phyloP scores from a whole-genome alignment of 2,113 vertebrate genomes.

The Calyptomena viridis region DNA sequence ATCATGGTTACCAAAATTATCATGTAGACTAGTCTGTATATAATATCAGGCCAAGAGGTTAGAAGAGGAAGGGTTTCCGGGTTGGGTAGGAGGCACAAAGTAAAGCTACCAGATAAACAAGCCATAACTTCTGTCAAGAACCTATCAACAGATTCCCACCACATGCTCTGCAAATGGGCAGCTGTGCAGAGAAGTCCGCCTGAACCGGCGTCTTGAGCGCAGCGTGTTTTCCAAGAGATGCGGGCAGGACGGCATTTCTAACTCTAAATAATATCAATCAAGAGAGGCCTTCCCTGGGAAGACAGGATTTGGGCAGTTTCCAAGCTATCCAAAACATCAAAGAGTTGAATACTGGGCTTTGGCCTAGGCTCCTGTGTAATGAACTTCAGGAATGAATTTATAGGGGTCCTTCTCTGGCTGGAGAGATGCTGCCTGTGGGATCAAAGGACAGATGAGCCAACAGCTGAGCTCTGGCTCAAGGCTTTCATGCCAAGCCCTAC shows the following conservation, averaged over 20 bases:
- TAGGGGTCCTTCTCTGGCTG: background rate
- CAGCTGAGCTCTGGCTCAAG: background rate
- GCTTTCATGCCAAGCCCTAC: background rate
- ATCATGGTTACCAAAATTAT: constrained; percentile 49
- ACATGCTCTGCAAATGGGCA: background rate
- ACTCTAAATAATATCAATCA: constrained; percentile 57
- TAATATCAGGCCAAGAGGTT: constrained; percentile 49
- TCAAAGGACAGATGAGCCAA: background rate
- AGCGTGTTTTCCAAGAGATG: background rate
- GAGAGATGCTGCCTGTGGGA: background rate
- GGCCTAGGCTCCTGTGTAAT: background rate
- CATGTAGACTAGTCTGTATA: constrained; percentile 8
- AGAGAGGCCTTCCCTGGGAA: background rate
- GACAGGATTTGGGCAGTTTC: background rate
- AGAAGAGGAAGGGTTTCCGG: constrained; percentile 36
- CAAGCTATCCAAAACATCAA: background rate
- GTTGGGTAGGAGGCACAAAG: constrained; percentile 36
- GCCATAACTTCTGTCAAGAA: constrained; percentile 53
- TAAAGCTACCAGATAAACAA: constrained; percentile 60
- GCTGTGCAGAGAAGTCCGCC: background rate
- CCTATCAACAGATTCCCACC: constrained; percentile 48
- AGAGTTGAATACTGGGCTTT: background rate
- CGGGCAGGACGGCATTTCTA: background rate
- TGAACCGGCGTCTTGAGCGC: background rate
- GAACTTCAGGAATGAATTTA: background rate